Base-by-base conservation (phyloP, 2,113 vertebrate species). In the Neoarius graeffei region DNA sequence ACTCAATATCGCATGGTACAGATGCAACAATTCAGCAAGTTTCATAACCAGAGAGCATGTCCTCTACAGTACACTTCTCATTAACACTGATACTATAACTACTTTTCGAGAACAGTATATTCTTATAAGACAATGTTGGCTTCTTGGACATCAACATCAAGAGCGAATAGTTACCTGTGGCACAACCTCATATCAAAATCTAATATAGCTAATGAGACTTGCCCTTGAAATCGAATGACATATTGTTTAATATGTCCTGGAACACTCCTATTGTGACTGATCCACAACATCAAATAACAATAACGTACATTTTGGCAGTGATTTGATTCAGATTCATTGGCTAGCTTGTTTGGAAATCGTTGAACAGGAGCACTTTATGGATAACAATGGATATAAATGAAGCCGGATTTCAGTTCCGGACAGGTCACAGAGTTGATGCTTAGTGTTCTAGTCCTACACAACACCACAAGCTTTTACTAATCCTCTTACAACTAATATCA, bases 11-110 rank as follows among this genome's bases (percentile, higher is more conserved):
- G 91, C 92, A 91, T 85, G 81, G 50, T 50, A 81, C 17, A 73
- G 64, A 81, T 71, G 48, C 56, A 88, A 87, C 83, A 59, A 81
- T 30, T 85, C 73, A 81, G 42, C 50, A 69, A 27, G 52, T 60
- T 74, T 80, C 64, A 84, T 14, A 27, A 90, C 62, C 73, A 81
- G n/a, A 60, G 8, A 81, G 71, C 83, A 48, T 52, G n/a, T 82
- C 84, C 82, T 73, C 79, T 56, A 86, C 59, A 20, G n/a, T 48
- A 82, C 48, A 60, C 79, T 74, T 81, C 81, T 76, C 77, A 19
- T 73, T 91, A 89, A 93, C 90, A 94, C 88, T 88, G 90, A 86
- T 69, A 42, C 89, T 90, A 91, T 88, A 91, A 88, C 74, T 91
- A 77, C 85, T 89, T 89, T 30, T 50, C 83, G 52, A 81, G 88